Base-by-base conservation (phyloP, 2,888 invertebrate genomes). In the Thumatha senex region DNA sequence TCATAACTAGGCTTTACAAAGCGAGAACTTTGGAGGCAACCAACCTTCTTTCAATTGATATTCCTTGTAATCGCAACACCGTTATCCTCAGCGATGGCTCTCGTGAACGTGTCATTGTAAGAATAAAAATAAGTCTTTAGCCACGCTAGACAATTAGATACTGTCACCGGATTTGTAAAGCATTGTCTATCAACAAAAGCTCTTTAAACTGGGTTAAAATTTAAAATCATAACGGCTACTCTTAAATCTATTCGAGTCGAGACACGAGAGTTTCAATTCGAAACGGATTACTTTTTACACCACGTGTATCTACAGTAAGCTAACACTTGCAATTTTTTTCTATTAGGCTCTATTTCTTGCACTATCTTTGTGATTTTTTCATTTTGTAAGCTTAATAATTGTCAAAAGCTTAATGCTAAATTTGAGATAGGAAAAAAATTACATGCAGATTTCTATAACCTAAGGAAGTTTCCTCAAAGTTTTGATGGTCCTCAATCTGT, bases 151-250 rank as follows among this genome's bases (percentile, higher is more conserved):
- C 65, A 59, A 61, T 58, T 53, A 54, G 53, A 61, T 57, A 53
- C 50, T 59, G 54, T 62, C 61, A 50, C 55, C 51, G 30, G 55
- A 57, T 64, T 70, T 61, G 57, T 61, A 63, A 70, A 73, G 70
- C 61, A 70, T 72, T 70, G 69, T 74, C 66, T 31, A 14, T 24
- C 10, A 52, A 67, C 67, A 67, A 67, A 55, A 62, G 72, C 76
- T 77, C 39, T 39, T 7, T 12, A 31, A 46, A 38, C 82, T 80
- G 80, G 79, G 72, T 82, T 72, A 62, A 72, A 78, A 80, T 76
- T 63, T 35, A 40, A 54, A 46, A 76, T 70, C 76, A 78, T 75
- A 68, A 72, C 72, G 64, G 66, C 66, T 70, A 62, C 68, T 74
- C 66, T 61, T 65, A 61, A 56, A 54, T 61, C 58, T 63, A 58